These are phyloP conservation scores for Talpa occidentalis DNA, from an alignment of 2,113 vertebrate species.

Conservation along the genomic window DNA sequence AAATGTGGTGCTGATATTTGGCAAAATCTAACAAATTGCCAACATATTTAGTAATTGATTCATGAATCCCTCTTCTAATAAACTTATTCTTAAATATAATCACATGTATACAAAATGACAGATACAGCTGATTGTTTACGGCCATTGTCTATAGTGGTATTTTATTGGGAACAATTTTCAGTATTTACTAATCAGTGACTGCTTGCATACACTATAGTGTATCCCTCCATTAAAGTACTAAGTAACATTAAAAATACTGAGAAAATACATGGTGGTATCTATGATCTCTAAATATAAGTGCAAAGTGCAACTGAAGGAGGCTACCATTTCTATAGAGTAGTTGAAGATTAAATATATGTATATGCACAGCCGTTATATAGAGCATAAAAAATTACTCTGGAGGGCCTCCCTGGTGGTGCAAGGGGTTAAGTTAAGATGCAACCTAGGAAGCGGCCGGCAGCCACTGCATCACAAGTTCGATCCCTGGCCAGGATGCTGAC, in stretches of 20 bases:
- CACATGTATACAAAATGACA: background rate
- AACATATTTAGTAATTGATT: background rate
- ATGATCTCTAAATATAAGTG: background rate
- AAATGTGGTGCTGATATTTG: background rate
- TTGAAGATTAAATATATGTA: background rate
- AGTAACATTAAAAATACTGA: background rate
- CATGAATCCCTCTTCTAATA: background rate
- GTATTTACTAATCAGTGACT: background rate
- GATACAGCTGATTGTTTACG: background rate
- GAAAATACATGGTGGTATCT: background rate
- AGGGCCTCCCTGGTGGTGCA: too few relatives aligned
- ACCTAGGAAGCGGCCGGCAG: too few relatives aligned
- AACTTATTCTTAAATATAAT: background rate
- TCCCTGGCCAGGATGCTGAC: too few relatives aligned
- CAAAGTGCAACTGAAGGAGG: background rate
- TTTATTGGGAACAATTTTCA: conserved; percentile 8
- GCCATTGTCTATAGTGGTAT: background rate
- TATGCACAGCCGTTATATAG: background rate
- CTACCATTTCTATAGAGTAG: background rate
- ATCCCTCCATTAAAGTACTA: background rate
- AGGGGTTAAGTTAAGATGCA: too few relatives aligned
- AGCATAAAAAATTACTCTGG: background rate
- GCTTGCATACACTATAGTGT: background rate
- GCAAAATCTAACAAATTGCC: background rate
- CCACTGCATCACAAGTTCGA: too few relatives aligned